Percentiles rank a stretch among this genome's conserved stretches.
These are phyloP conservation scores for Arge pagana DNA, from an alignment of 2,888 invertebrate genomes.

Conservation along the genomic window DNA sequence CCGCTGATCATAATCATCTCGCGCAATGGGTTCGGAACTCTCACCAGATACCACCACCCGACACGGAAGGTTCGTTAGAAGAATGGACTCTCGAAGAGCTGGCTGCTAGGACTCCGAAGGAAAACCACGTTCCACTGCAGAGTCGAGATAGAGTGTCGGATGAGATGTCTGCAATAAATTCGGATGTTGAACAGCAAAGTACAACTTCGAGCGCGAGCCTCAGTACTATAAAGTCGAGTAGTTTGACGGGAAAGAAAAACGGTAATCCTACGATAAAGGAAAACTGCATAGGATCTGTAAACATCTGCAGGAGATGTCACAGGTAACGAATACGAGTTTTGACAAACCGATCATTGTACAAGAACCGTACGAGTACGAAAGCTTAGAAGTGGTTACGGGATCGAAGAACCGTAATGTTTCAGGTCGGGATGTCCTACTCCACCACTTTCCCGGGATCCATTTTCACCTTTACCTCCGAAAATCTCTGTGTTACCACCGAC, in stretches of 20 bases:
- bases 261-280: constrained; percentile 46
- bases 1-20: constrained; percentile 41
- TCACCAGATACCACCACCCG: constrained; percentile 52
- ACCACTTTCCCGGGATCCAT: constrained; percentile 53
- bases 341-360: background rate
- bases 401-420: constrained; percentile 18
- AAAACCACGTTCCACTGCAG: constrained; percentile 27
- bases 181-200: constrained; percentile 53
- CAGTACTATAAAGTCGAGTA: constrained; percentile 53
- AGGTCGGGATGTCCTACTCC: constrained; percentile 55
- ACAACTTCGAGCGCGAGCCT: constrained; percentile 53
- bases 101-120: constrained; percentile 48
- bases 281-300: constrained; percentile 47
- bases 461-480: constrained; percentile 65
- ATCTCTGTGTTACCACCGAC: constrained; percentile 78
- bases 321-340: constrained; percentile 41
- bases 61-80: constrained; percentile 48
- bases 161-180: constrained; percentile 44
- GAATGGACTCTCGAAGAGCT: constrained; percentile 55
- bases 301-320: constrained; percentile 54
- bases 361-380: background rate
- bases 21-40: constrained; percentile 55
- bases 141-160: constrained; percentile 36
- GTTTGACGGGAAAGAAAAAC: constrained; percentile 44
- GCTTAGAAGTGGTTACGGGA: background rate